A percentile compares a stretch with the other conserved stretches of the same genome.
Evolutionary conservation across 2,113 vertebrate genomes (phyloP).

Genomic region (Tyto alba): DNA sequence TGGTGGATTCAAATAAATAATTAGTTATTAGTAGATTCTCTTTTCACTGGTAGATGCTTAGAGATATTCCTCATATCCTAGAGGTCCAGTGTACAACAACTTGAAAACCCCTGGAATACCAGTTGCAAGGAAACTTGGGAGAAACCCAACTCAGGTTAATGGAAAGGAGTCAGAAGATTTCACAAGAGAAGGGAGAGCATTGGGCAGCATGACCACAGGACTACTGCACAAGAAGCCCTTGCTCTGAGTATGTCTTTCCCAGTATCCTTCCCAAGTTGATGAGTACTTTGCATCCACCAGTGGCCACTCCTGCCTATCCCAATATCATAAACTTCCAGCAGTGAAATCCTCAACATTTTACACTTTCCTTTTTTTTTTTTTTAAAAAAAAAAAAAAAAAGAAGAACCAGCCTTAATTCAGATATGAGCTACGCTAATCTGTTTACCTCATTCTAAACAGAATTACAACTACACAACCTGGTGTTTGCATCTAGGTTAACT

Average conservation of each 20-base stretch:
- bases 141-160: neutral
- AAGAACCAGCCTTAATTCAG: neutral
- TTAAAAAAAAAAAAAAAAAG: neutral
- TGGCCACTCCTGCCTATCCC: neutral
- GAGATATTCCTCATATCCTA: neutral
- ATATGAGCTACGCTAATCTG: neutral
- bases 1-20: neutral
- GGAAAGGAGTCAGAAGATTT: neutral
- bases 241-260: neutral
- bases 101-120: neutral
- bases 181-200: rapidly evolving
- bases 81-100: neutral
- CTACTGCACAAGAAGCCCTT: neutral
- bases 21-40: neutral
- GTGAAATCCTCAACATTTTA: neutral
- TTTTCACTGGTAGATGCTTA: neutral
- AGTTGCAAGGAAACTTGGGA: neutral
- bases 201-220: neutral
- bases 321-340: neutral
- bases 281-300: neutral
- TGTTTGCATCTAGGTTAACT: neutral
- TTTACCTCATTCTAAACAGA: neutral
- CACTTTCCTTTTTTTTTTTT: neutral
- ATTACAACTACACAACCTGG: neutral
- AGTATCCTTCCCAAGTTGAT: neutral